Percentiles rank a stretch among this genome's conserved stretches.
Conservation (phyloP, 2,113 vertebrate genomes). For the Scomber scombrus region DNA sequence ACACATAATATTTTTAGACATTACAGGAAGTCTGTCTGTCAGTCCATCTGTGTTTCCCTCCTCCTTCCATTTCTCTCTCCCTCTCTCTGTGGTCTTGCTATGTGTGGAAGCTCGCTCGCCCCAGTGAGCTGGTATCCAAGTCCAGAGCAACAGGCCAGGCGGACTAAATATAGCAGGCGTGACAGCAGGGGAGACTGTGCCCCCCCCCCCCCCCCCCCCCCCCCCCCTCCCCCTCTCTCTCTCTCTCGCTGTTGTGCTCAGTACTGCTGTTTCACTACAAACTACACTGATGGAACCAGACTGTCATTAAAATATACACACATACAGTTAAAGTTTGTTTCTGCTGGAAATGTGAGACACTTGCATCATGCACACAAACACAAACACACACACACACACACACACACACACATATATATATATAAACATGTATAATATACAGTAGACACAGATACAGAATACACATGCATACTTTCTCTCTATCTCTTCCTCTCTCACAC, state of each 20-base stretch:
- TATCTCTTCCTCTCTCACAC: slow-evolving; percentile 36
- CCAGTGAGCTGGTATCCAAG: slow-evolving; percentile 72
- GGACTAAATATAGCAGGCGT: slow-evolving; percentile 80
- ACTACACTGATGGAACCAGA: slow-evolving; percentile 42
- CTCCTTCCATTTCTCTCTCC: slow-evolving; percentile 19
- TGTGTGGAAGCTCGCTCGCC: slow-evolving; percentile 63
- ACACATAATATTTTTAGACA: slow-evolving; percentile 45
- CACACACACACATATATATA: slow-evolving; percentile 8
- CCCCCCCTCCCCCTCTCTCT: slow-evolving; percentile 7
- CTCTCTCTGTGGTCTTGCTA: slow-evolving; percentile 41
- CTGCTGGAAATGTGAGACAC: slow-evolving; percentile 18
- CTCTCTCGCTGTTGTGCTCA: slow-evolving; percentile 39
- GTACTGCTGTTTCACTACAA: slow-evolving; percentile 52
- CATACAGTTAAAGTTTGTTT: slow-evolving; percentile 13
- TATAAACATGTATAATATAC: background rate
- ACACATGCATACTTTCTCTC: slow-evolving; percentile 30
- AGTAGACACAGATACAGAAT: slow-evolving; percentile 38
- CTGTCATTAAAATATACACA: slow-evolving; percentile 18
- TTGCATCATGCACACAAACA: background rate
- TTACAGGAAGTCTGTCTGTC: slow-evolving; percentile 47
- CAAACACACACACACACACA: slow-evolving; percentile 36
- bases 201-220: slow-evolving; percentile 16
- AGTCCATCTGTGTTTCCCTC: slow-evolving; percentile 41
- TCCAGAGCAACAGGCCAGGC: slow-evolving; percentile 69
- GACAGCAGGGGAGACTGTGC: slow-evolving; percentile 69